Evolutionary conservation across 37 sponge, comb jelly and placozoan species (phyloP).

Genomic region (Ephydatia muelleri): DNA sequence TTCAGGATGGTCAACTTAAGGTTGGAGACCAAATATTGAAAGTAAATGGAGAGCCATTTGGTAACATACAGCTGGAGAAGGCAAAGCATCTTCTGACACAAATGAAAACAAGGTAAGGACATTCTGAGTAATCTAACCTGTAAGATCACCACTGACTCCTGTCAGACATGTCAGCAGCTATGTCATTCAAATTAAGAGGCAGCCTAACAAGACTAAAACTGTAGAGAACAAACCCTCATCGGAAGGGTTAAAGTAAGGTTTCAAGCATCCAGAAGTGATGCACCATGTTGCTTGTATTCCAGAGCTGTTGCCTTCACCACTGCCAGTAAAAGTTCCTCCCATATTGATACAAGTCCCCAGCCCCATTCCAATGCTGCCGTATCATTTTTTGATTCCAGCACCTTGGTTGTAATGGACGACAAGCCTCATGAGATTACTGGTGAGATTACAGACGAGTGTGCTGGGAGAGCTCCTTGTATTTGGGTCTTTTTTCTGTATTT

Average conservation of each 20-base stretch:
- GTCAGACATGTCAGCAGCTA: not conserved
- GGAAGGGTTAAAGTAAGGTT: not conserved
- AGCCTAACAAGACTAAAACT: not conserved
- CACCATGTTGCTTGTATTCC: no score
- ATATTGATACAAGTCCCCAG: no score
- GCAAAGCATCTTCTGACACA: constrained; percentile 68
- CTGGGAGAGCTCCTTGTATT: not conserved
- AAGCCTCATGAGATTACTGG: not conserved
- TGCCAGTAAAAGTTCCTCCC: no score
- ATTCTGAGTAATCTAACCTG: not conserved
- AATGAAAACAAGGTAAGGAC: constrained; percentile 55
- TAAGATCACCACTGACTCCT: not conserved
- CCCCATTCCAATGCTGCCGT: not conserved
- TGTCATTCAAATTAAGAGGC: not conserved
- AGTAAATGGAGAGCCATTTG: constrained; percentile 73
- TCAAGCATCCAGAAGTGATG: no score
- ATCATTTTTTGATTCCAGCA: not conserved
- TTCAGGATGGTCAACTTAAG: constrained; percentile 60
- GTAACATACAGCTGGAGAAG: constrained; percentile 46
- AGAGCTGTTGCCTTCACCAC: no score
- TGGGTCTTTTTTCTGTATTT: not conserved
- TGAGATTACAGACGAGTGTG: not conserved
- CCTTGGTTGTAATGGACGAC: not conserved
- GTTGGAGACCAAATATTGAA: constrained; percentile 71
- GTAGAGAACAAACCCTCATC: not conserved